Evolutionary conservation across 1,140 invertebrate species (phyloP).

Genomic region (Stegodyphus mimosarum): DNA sequence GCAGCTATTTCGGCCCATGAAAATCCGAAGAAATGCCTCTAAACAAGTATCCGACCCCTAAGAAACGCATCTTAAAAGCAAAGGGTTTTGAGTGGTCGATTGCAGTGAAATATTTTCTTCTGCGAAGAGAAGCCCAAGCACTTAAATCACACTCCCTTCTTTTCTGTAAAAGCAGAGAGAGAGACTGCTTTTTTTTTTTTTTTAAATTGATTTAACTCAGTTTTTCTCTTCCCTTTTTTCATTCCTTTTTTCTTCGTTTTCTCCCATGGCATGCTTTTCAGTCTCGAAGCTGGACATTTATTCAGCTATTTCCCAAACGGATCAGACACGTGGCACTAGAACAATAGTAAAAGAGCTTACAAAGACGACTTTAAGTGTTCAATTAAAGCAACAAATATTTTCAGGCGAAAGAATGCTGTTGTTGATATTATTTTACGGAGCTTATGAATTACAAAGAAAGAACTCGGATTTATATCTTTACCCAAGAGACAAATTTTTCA

Average conservation of each 20-base stretch:
- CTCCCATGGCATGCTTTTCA: too few relatives aligned
- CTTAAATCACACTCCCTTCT: conserved; percentile 15
- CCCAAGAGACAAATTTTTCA: too few relatives aligned
- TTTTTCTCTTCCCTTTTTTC: background rate
- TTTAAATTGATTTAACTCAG: conserved; percentile 31
- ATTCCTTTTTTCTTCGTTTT: background rate
- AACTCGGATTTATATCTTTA: too few relatives aligned
- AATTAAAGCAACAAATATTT: conserved; percentile 12
- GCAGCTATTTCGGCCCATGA: background rate
- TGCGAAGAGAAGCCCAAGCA: background rate
- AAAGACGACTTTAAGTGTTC: background rate
- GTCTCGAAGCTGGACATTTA: conserved; percentile 2
- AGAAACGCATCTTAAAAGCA: conserved; percentile 28
- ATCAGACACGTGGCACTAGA: background rate
- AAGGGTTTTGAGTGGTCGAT: conserved; percentile 39
- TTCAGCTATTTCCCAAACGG: background rate
- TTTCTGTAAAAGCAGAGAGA: background rate
- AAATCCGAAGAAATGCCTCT: background rate
- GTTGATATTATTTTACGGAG: background rate
- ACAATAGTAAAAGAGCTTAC: background rate
- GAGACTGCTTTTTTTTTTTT: conserved; percentile 34
- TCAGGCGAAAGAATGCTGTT: background rate
- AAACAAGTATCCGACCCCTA: conserved; percentile 17
- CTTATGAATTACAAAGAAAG: too few relatives aligned
- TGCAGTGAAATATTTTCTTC: conserved; percentile 25